Conservation (phyloP, 92 coral and sea anemone genomes). For the Phenganax stokvisi region DNA sequence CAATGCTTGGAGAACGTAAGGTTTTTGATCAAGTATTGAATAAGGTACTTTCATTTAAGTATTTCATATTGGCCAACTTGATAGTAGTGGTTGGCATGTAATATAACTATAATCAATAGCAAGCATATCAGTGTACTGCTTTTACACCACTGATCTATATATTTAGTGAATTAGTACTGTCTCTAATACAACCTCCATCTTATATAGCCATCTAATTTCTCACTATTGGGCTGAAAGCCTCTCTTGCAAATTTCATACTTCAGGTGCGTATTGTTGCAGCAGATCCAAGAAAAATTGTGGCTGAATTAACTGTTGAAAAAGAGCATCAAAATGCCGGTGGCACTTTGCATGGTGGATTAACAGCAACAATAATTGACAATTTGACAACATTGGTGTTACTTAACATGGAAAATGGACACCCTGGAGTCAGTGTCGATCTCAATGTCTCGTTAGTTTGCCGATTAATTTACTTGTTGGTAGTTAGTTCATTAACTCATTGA, state of each 20-base stretch:
- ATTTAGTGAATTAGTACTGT: too few species aligned
- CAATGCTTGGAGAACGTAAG: slow-evolving; percentile 16
- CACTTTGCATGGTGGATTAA: slow-evolving; percentile 81
- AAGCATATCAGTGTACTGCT: too few species aligned
- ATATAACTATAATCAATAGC: too few species aligned
- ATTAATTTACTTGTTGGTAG: not conserved
- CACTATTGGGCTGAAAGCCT: too few species aligned
- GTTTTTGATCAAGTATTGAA: slow-evolving; percentile 55
- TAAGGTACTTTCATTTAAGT: slow-evolving; percentile 38
- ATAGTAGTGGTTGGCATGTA: too few species aligned
- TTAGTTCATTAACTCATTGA: too few species aligned
- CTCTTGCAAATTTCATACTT: not conserved
- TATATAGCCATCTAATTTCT: too few species aligned
- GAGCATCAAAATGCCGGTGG: slow-evolving; percentile 65
- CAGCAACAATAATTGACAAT: slow-evolving; percentile 70
- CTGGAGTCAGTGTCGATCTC: slow-evolving; percentile 79
- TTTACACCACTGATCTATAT: too few species aligned
- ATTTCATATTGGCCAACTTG: not conserved
- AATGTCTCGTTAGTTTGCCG: slow-evolving; percentile 51
- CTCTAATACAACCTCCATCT: too few species aligned
- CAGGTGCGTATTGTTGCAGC: slow-evolving; percentile 65
- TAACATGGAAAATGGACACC: slow-evolving; percentile 45
- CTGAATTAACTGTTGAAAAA: slow-evolving; percentile 62
- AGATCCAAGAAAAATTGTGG: slow-evolving; percentile 65
- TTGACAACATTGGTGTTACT: slow-evolving; percentile 58